These are phyloP conservation scores for Lordiphosa collinella DNA, from an alignment of 1,140 invertebrate genomes.

Conservation along the genomic window DNA sequence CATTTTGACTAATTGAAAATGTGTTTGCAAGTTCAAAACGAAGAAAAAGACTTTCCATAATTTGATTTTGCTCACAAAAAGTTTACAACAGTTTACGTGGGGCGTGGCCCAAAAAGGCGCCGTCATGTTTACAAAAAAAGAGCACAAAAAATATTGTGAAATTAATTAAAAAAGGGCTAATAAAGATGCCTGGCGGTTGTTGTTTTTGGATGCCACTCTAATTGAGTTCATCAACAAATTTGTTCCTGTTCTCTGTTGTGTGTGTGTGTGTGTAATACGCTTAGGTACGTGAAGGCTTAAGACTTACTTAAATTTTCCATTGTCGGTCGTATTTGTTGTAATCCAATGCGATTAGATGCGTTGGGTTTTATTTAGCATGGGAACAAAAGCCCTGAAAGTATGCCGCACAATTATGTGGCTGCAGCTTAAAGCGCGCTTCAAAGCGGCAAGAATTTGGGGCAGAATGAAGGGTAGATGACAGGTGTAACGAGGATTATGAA, in stretches of 20 bases:
- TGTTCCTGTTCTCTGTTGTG: conserved; percentile 16
- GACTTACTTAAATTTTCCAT: conserved; percentile 50
- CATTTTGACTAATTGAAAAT: conserved; percentile 66
- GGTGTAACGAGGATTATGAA: no score
- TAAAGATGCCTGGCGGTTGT: conserved; percentile 9
- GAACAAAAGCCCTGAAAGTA: conserved; percentile 25
- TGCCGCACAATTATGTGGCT: conserved; percentile 24
- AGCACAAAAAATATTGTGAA: conserved; percentile 19
- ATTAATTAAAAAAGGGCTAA: conserved; percentile 61
- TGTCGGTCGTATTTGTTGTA: conserved; percentile 44
- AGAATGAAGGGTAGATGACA: no score
- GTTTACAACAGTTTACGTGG: conserved; percentile 23
- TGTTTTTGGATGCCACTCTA: conserved; percentile 32
- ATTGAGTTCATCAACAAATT: conserved; percentile 71
- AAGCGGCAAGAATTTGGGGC: background rate
- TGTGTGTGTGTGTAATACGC: conserved; percentile 37
- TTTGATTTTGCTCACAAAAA: conserved; percentile 47
- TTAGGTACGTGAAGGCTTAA: conserved; percentile 46
- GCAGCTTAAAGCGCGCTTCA: conserved; percentile 22
- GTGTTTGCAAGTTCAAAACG: conserved; percentile 32
- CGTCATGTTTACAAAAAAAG: background rate
- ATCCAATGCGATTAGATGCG: conserved; percentile 61
- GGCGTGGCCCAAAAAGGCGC: conserved; percentile 7
- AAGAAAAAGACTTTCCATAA: conserved; percentile 64
- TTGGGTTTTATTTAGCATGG: conserved; percentile 22